A percentile compares a stretch with the other conserved stretches of the same genome.
phyloP scores from a whole-genome alignment of 2,888 invertebrate genomes.

The Caradrina clavipalpis region DNA sequence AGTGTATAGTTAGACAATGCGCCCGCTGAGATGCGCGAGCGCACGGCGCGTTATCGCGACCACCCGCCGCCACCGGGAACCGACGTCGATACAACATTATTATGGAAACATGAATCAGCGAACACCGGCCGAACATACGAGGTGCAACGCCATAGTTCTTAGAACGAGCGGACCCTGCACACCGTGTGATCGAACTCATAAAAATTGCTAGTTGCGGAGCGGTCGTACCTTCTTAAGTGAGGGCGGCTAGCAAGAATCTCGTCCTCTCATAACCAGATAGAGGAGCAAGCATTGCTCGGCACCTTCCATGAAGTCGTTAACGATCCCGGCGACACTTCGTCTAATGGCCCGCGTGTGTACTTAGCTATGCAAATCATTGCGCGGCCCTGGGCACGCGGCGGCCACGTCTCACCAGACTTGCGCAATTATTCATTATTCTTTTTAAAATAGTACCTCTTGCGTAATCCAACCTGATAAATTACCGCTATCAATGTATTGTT shows the following conservation, averaged over 20 bases:
- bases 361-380: constrained; percentile 77
- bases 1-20: constrained; percentile 73
- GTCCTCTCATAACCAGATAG: constrained; percentile 71
- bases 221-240: constrained; percentile 43
- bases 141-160: constrained; percentile 59
- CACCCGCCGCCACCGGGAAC: constrained; percentile 72
- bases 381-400: constrained; percentile 48
- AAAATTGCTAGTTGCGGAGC: constrained; percentile 60
- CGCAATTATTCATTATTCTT: constrained; percentile 68
- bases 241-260: constrained; percentile 64
- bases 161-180: constrained; percentile 58
- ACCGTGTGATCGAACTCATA: constrained; percentile 69
- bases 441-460: constrained; percentile 67
- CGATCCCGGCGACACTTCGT: constrained; percentile 76
- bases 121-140: constrained; percentile 53
- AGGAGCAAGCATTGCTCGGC: constrained; percentile 58
- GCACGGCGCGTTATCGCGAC: constrained; percentile 74
- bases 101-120: constrained; percentile 68
- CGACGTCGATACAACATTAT: constrained; percentile 69
- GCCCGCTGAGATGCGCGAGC: constrained; percentile 72
- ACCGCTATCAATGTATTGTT: constrained; percentile 64
- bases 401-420: constrained; percentile 55
- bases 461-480: constrained; percentile 64
- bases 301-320: constrained; percentile 78
- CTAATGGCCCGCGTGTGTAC: constrained; percentile 68